Conservation (phyloP, 2,888 invertebrate species). For the Anthrax anthrax region DNA sequence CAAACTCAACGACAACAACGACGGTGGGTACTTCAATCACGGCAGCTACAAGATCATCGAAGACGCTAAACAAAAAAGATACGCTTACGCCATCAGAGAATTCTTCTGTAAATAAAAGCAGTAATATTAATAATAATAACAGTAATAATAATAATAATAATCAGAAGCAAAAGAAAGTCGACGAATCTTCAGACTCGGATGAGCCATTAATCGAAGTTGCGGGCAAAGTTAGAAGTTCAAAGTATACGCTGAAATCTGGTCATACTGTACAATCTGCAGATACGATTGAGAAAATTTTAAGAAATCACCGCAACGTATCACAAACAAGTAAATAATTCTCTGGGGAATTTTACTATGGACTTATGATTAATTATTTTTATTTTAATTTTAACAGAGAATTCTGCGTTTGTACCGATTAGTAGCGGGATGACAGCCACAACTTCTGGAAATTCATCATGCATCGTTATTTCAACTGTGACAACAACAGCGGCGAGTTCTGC, state of each 20-base stretch:
- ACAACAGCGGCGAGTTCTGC: conserved; percentile 14
- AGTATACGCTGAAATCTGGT: conserved; percentile 11
- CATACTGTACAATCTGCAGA: neutral
- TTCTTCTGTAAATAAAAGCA: conserved; percentile 1
- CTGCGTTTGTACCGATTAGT: neutral
- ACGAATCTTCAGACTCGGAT: conserved; percentile 66
- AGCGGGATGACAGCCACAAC: neutral
- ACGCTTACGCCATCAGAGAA: neutral
- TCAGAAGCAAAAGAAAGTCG: conserved; percentile 20
- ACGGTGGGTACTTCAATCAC: neutral
- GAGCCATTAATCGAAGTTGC: conserved; percentile 60
- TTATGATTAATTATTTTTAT: neutral
- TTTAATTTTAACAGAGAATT: neutral
- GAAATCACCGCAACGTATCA: conserved; percentile 10
- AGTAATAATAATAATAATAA: neutral
- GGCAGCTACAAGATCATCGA: conserved; percentile 5
- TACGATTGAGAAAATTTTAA: conserved; percentile 6
- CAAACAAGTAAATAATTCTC: conserved; percentile 6
- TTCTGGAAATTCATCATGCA: neutral
- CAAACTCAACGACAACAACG: conserved; percentile 2
- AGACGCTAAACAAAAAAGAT: neutral
- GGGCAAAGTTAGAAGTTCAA: conserved; percentile 45
- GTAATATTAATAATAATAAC: neutral
- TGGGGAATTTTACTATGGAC: neutral
- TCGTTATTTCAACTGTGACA: conserved; percentile 7